Evolutionary conservation across 2,797 vertebrate species (phyloP), one percentile per base, ranked within the genome.

Genomic region (Mus minutoides): DNA sequence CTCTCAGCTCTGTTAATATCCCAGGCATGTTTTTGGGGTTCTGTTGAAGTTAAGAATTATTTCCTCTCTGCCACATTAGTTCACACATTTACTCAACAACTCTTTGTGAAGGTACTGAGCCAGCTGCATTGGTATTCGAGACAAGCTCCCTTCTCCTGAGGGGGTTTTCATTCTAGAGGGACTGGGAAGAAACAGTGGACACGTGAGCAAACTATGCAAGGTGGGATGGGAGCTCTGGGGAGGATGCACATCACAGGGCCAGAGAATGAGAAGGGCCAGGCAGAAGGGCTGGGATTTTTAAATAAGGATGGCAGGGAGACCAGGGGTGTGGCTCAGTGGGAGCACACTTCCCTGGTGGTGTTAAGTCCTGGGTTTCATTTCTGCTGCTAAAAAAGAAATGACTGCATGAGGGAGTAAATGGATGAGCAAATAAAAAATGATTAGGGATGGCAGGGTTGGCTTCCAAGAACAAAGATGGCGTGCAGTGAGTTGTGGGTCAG

Each of bases 41-140:
- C 49, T 58, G 37, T 29, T 69, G 40, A 62, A 83, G 64, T 71
- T 29, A 92, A 43, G 71, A 54, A 62, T 14, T 31, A 24, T 88
- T 92, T 91, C 10, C 87, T 83, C 73, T 79, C 88, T 92, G 77
- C 52, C 64, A 1, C 60, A 21, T 94, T 54, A 69, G 83, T 79
- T 69, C 2, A 40, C 29, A 64, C 67, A 54, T 54, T 88, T 24
- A 64, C 43, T 14, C 69, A 46, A 75, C 17, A 91, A 77, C 76
- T 67, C 24, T 37, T 58, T 92, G 60, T 29, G 6, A 43, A 93
- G 88, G 31, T 52, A 60, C 56, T 60, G 2, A 58, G 49, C 37
- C 62, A 5, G 7, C 1, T 56, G 49, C 21, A 75, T 49, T 31
- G 19, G 12, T 76, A 56, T 90, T 71, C 26, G 52, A 83, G 77